Evolutionary conservation across 2,797 vertebrate genomes (phyloP), one percentile per base, ranked within the genome.

Genomic region (Telmatherina bonti): DNA sequence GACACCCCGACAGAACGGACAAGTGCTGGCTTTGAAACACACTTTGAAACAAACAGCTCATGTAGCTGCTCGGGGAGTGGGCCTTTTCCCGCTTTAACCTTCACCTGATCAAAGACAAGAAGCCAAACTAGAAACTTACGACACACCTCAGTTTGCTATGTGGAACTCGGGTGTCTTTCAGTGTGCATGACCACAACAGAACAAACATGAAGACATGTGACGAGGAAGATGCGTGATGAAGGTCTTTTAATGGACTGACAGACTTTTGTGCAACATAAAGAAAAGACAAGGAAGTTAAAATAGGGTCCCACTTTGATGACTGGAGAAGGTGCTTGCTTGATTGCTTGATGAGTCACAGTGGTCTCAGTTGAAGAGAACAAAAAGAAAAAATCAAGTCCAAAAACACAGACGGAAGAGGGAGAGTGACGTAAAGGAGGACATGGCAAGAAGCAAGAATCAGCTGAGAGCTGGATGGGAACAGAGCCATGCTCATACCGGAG

Each of bases 361-460:
- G 67, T 70, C 69, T 65, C 30, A 59, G 70, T 55, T 36, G 74
- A 72, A 53, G 54, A 72, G 41, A 65, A 72, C 41, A 63, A 66
- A 64, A 67, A 27, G 41, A n/a, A 58, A 67, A 64, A 0, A 54
- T 62, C 6, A 58, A 76, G 72, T 74, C 61, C 70, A 58, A 62
- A 71, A 56, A 80, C 59, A 81, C 66, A 61, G 85, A 84, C 79
- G 79, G 27, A 57, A 67, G 66, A 57, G 74, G 38, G 41, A 49
- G 68, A n/a, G 82, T 76, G 87, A 86, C 67, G 80, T 76, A 81
- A n/a, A 82, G 62, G 75, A 90, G 88, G 89, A 85, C 82, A 89
- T 78, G 87, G 85, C 72, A 87, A 87, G 86, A 91, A 74, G 88
- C 66, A 76, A 76, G 76, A 67, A 91, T 84, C 81, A 90, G 82